Conservation (phyloP, 2,888 invertebrate species). For the Stenodera caucasica region DNA sequence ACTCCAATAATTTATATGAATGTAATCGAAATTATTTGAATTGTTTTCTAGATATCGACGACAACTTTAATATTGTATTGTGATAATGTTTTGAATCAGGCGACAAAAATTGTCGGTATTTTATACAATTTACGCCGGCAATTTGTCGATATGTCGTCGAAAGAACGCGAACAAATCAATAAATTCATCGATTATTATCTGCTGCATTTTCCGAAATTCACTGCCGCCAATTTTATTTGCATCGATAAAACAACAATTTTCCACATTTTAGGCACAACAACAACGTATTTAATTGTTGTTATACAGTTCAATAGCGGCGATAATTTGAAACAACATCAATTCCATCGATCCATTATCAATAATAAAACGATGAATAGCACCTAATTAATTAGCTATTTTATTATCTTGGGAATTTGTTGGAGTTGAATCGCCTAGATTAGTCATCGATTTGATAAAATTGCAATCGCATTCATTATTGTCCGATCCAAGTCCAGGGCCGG, state of each 20-base stretch:
- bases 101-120: background rate
- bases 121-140: conserved; percentile 8
- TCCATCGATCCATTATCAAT: background rate
- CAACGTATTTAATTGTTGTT: conserved; percentile 8
- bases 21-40: too few species aligned
- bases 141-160: background rate
- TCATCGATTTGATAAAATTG: too few species aligned
- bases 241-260: conserved; percentile 10
- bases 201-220: conserved; percentile 2
- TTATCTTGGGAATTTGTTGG: too few species aligned
- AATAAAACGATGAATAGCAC: background rate
- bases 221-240: background rate
- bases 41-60: background rate
- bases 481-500: too few species aligned
- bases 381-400: too few species aligned
- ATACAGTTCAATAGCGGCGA: background rate
- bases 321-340: background rate
- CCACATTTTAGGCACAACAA: conserved; percentile 4
- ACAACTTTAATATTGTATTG: background rate
- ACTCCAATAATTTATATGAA: too few species aligned
- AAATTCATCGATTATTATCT: background rate
- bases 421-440: too few species aligned
- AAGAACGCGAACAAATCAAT: conserved; percentile 8
- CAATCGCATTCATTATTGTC: too few species aligned
- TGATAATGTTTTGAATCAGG: background rate